These are phyloP conservation scores for Blera fallax DNA, from an alignment of 2,888 invertebrate species.

Conservation along the genomic window DNA sequence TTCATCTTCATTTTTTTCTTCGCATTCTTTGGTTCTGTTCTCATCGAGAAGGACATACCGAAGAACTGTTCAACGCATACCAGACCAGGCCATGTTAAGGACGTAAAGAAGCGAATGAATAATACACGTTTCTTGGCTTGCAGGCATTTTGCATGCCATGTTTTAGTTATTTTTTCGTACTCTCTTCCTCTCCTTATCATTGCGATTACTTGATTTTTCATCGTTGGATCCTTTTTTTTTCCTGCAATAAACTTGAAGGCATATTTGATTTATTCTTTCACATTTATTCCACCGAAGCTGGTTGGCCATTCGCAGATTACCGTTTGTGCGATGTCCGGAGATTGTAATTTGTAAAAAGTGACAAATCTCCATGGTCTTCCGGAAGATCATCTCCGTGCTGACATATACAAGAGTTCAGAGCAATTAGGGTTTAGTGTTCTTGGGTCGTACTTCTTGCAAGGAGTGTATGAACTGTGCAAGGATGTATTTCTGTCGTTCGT, in stretches of 20 bases:
- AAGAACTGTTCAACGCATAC: background rate
- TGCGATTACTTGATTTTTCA: slow-evolving; percentile 30
- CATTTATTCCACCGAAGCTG: slow-evolving; percentile 7
- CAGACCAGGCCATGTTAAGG: background rate
- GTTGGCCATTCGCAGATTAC: slow-evolving; percentile 1
- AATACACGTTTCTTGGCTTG: slow-evolving; percentile 58
- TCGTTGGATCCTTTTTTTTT: background rate
- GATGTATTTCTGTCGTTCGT: background rate
- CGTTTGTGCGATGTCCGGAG: slow-evolving; percentile 2
- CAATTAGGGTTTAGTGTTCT: slow-evolving; percentile 33
- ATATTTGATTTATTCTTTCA: slow-evolving; percentile 43
- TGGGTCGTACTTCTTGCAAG: background rate
- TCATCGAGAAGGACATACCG: background rate
- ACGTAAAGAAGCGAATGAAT: slow-evolving; percentile 34
- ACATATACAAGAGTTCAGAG: slow-evolving; percentile 11
- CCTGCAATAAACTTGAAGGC: slow-evolving; percentile 7
- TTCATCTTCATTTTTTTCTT: slow-evolving; percentile 3
- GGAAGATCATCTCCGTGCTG: slow-evolving; percentile 13
- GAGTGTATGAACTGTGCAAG: background rate
- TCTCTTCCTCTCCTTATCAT: background rate
- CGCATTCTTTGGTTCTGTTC: background rate
- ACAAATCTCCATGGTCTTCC: slow-evolving; percentile 30
- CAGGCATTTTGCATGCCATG: slow-evolving; percentile 61
- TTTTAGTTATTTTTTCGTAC: background rate
- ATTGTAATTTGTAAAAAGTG: slow-evolving; percentile 40